phyloP scores from a whole-genome alignment of 30 jellyfish, hydroid and myxozoan genomes.

The Rhopilema esculentum region DNA sequence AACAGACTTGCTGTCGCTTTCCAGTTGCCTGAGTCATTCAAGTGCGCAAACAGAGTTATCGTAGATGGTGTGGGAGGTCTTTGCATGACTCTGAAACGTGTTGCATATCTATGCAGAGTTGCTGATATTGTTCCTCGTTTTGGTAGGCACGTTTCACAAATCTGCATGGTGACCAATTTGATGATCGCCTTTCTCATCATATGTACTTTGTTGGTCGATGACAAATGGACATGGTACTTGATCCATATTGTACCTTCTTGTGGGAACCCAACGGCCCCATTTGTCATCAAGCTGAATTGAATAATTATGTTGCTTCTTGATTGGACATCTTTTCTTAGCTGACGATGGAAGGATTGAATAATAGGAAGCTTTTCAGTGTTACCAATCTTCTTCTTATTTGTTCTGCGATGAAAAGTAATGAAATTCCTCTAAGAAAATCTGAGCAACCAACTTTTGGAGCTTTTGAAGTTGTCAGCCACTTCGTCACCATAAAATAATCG shows the following conservation, averaged over 20 bases:
- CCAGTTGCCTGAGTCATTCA: not conserved
- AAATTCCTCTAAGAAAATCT: constrained; percentile 34
- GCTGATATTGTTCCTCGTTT: constrained; percentile 6
- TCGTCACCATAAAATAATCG: constrained; percentile 47
- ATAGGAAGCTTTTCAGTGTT: constrained; percentile 57
- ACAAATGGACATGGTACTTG: constrained; percentile 62
- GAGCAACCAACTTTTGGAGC: constrained; percentile 54
- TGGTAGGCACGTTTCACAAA: constrained; percentile 34
- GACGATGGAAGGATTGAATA: constrained; percentile 35
- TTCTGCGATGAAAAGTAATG: constrained; percentile 43
- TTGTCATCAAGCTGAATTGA: constrained; percentile 2
- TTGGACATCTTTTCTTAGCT: constrained; percentile 49
- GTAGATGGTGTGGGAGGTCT: constrained; percentile 29
- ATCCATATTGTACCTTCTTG: constrained; percentile 34
- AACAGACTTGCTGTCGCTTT: not conserved
- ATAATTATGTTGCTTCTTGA: constrained; percentile 9
- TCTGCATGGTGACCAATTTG: constrained; percentile 1
- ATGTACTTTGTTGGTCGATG: constrained; percentile 26
- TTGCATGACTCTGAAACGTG: constrained; percentile 8
- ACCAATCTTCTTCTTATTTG: constrained; percentile 58
- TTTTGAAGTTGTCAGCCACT: constrained; percentile 49
- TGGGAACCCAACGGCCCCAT: constrained; percentile 4
- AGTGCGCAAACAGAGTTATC: constrained; percentile 19
- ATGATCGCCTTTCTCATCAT: constrained; percentile 60
- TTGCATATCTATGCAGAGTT: constrained; percentile 27